Percentiles rank a stretch among this genome's conserved stretches.
Conservation (phyloP, 2,113 vertebrate genomes). For the Scomber japonicus region DNA sequence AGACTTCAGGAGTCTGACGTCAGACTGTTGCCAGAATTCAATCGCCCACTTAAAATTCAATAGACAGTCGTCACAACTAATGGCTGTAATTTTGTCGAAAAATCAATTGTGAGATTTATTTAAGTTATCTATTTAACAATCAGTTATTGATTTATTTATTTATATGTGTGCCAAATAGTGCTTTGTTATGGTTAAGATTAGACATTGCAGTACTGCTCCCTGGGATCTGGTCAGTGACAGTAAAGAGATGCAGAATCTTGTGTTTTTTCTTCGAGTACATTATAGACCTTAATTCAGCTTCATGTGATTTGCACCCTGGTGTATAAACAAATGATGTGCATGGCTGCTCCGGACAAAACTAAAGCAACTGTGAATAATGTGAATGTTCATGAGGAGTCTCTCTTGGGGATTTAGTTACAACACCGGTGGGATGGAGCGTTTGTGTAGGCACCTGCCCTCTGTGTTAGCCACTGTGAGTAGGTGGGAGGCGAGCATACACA, state of each 20-base stretch:
- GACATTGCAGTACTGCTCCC: neutral
- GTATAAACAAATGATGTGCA: slow-evolving; percentile 16
- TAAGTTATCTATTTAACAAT: neutral
- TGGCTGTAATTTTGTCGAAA: neutral
- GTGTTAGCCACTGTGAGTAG: slow-evolving; percentile 48
- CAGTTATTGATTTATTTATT: neutral
- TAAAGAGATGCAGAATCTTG: slow-evolving; percentile 10
- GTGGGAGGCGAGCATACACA: slow-evolving; percentile 38
- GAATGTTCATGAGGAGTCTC: slow-evolving; percentile 10
- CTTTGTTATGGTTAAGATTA: neutral
- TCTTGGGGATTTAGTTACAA: slow-evolving; percentile 23
- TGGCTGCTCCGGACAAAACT: neutral
- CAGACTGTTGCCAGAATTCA: slow-evolving; percentile 20
- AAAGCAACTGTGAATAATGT: slow-evolving; percentile 8
- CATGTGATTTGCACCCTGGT: neutral
- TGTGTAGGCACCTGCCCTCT: slow-evolving; percentile 46
- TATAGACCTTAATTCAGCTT: neutral
- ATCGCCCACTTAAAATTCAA: slow-evolving; percentile 24
- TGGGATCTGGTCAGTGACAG: neutral
- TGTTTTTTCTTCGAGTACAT: neutral
- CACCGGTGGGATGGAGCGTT: slow-evolving; percentile 47
- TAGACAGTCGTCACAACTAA: slow-evolving; percentile 6
- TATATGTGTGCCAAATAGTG: neutral
- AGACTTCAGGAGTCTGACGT: slow-evolving; percentile 41
- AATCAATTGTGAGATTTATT: slow-evolving; percentile 8